Percentiles rank a stretch among this genome's conserved stretches.
phyloP scores from a whole-genome alignment of 35 echinoderm and acorn worm species.

The Ophioderma brevispina region DNA sequence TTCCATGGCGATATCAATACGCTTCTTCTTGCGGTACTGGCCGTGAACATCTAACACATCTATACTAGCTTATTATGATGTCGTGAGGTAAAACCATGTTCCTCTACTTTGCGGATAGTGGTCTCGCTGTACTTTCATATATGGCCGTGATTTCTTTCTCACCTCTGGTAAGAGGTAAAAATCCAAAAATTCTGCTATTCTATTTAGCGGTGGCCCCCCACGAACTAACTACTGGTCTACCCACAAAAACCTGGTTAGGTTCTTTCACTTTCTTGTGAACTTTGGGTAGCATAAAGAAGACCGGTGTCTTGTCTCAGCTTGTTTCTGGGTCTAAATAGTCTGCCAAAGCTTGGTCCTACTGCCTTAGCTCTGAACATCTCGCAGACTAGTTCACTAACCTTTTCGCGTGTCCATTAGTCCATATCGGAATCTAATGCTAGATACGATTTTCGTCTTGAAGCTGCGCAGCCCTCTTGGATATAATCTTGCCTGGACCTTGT shows the following conservation, averaged over 20 bases:
- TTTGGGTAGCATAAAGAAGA: neutral
- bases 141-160: neutral
- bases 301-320: neutral
- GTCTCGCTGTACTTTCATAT: neutral
- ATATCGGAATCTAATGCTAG: neutral
- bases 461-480: too few species aligned
- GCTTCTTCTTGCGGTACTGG: neutral
- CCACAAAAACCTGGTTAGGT: neutral
- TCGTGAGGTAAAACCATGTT: neutral
- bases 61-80: neutral
- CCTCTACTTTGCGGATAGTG: neutral
- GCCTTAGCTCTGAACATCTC: neutral
- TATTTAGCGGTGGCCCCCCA: neutral
- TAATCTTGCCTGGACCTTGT: too few species aligned
- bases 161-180: neutral
- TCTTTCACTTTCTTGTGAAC: neutral
- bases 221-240: conserved; percentile 1
- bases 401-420: neutral
- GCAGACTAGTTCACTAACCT: neutral
- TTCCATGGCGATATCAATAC: neutral
- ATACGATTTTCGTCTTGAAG: conserved; percentile 8
- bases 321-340: neutral
- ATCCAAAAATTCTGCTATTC: neutral
- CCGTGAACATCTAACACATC: neutral
- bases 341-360: neutral